Base-by-base conservation (phyloP, 2,888 invertebrate species). In the Drosophila siamana region DNA sequence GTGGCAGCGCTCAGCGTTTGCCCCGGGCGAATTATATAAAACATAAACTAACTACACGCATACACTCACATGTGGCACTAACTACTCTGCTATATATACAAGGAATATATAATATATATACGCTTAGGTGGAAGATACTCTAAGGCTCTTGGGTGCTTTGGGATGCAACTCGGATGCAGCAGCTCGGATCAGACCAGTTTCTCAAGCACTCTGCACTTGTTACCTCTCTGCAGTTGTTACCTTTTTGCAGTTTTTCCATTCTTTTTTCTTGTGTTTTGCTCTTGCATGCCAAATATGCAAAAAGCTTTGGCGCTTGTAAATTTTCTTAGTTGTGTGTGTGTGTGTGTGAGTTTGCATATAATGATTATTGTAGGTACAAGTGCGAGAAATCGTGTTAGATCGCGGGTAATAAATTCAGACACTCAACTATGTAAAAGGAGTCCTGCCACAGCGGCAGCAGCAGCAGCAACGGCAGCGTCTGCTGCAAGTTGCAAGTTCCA, bases 361-460 rank as follows among this genome's bases (percentile, higher is more conserved):
- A 89, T 88, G 87, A 88, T 87, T 89, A 89, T 88, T 88, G 89
- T 82, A 89, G 87, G 89, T 90, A 90, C 90, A 90, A 90, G 91
- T 90, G 90, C 91, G 90, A 90, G 89, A 83, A 90, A 89, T 90
- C 90, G 90, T 90, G 90, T 90, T 90, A 90, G 90, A 90, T 90
- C 89, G 90, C 89, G 87, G 89, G 91, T 89, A 90, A 90, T 90
- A 90, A 90, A 90, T 90, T 90, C 82, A 84, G 89, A 89, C 90
- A 86, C 90, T 85, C 90, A 86, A 86, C 90, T 80, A 90, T 88
- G 87, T 80, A 78, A 86, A 82, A 74, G 80, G 80, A 88, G 84
- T 80, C 69, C 78, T 84, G 78, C 74, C 61, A 67, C 68, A 48
- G 65, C 73, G 65, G 28, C 68, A 59, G 38, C 52, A 46, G 54